Conservation (phyloP, 2,888 invertebrate genomes). For the Brenthis daphne region DNA sequence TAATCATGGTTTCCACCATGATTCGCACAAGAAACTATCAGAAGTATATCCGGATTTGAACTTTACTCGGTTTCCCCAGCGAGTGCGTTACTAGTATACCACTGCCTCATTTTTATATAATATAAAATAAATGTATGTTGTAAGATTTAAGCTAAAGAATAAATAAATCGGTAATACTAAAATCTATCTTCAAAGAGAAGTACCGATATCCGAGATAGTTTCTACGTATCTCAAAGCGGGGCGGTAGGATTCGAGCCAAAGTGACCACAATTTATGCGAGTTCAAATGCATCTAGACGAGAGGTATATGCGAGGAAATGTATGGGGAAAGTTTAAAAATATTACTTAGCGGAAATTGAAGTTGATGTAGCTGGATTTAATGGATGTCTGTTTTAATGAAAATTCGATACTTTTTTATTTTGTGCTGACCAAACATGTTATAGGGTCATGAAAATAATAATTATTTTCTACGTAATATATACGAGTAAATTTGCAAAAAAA, state of each 20-base stretch:
- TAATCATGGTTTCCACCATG: no score
- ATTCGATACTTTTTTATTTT: no score
- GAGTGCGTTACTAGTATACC: no score
- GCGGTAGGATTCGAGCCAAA: conserved; percentile 17
- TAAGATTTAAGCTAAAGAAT: not conserved
- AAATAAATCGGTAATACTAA: conserved; percentile 21
- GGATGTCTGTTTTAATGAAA: no score
- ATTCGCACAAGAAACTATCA: no score
- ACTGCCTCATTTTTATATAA: no score
- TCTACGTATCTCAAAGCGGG: conserved; percentile 14
- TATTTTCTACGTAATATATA: no score
- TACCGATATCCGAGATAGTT: conserved; percentile 22
- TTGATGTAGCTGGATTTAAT: conserved; percentile 6
- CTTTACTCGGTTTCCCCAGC: no score
- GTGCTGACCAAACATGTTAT: no score
- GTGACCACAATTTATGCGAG: conserved; percentile 34
- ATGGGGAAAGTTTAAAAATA: conserved; percentile 7
- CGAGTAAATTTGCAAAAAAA: no score
- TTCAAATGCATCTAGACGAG: conserved; percentile 26
- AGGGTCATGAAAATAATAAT: no score
- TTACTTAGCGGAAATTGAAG: conserved; percentile 1
- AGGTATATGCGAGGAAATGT: conserved; percentile 13
- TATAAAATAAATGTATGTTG: not conserved
- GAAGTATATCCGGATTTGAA: no score
- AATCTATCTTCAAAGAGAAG: conserved; percentile 18